A percentile compares a stretch with the other conserved stretches of the same genome.
phyloP scores from a whole-genome alignment of 2,113 vertebrate genomes.

The Mormyrus iriodes region DNA sequence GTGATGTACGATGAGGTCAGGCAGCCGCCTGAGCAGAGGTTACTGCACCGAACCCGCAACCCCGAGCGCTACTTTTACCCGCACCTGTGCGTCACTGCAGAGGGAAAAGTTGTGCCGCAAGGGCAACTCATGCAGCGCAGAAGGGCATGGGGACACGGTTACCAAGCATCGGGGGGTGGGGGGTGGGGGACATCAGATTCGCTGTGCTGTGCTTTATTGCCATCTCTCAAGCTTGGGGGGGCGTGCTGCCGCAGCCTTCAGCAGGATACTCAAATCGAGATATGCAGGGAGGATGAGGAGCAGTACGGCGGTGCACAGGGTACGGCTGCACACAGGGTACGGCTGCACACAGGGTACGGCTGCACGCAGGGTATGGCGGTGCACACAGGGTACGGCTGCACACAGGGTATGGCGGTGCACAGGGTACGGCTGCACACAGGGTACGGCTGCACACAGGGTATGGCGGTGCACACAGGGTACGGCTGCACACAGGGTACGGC shows the following conservation, averaged over 20 bases:
- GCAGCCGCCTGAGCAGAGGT: not conserved
- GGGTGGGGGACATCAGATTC: not conserved
- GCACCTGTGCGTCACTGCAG: not conserved
- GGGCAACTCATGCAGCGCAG: not conserved
- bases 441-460: not conserved
- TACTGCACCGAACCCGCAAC: not conserved
- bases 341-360: no score
- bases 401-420: not conserved
- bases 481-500: not conserved
- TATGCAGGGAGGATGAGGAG: not conserved
- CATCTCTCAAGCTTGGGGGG: not conserved
- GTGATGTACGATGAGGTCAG: not conserved
- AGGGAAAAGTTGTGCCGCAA: not conserved
- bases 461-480: not conserved
- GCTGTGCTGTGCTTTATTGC: not conserved
- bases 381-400: not conserved
- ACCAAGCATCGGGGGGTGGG: not conserved
- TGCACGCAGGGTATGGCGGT: no score
- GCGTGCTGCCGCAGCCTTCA: not conserved
- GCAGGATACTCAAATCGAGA: not conserved
- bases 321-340: no score
- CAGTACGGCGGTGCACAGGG: not conserved
- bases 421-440: not conserved
- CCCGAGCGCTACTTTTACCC: not conserved
- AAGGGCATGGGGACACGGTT: not conserved